A percentile compares a stretch with the other conserved stretches of the same genome.
These are phyloP conservation scores for Elephantulus edwardii DNA, from an alignment of 2,113 vertebrate species.

Conservation along the genomic window DNA sequence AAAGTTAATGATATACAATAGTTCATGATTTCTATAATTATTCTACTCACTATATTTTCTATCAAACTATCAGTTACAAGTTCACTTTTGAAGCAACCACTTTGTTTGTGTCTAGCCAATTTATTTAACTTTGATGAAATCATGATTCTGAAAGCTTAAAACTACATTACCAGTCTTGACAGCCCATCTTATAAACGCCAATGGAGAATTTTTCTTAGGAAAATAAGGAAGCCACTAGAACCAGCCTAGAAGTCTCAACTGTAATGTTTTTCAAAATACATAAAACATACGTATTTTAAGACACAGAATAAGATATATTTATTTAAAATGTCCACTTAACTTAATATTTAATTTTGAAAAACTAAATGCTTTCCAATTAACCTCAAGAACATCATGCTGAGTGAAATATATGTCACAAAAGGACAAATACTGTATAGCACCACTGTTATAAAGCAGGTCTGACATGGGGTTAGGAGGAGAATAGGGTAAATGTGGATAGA, in stretches of 20 bases:
- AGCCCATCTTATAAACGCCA: background rate
- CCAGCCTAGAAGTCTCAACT: background rate
- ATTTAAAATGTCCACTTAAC: background rate
- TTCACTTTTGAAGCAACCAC: background rate
- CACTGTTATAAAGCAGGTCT: too few relatives aligned
- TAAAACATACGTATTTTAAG: background rate
- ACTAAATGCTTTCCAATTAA: background rate
- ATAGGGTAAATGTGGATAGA: too few relatives aligned
- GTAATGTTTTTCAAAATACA: background rate
- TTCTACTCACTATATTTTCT: background rate
- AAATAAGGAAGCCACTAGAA: background rate
- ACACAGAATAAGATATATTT: background rate
- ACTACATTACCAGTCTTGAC: background rate
- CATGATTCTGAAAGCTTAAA: background rate
- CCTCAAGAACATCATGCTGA: too few relatives aligned
- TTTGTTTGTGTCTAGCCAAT: background rate
- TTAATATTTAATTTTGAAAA: background rate
- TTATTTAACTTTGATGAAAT: background rate
- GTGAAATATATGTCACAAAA: too few relatives aligned
- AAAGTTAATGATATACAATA: background rate
- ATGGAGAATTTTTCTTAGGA: background rate
- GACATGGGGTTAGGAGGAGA: too few relatives aligned
- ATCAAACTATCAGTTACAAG: background rate
- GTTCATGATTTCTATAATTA: too few relatives aligned
- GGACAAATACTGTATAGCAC: too few relatives aligned